Conservation (phyloP, 2,797 vertebrate species). For the Petrocephalus schoutedeni region DNA sequence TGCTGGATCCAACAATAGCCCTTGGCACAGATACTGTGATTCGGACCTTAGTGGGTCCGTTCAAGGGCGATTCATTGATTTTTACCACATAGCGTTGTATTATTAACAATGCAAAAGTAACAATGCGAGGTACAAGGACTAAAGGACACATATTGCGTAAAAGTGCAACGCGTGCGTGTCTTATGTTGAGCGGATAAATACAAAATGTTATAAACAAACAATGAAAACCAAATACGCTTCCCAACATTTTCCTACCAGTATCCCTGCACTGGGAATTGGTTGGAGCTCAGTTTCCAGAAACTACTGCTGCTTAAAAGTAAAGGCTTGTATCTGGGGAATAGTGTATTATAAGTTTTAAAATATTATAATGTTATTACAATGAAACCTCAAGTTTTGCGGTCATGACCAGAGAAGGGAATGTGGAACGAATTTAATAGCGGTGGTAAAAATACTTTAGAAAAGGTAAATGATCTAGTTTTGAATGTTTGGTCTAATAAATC, state of each 20-base stretch:
- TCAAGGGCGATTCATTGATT: not conserved
- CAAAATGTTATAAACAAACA: not conserved
- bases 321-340: constrained; percentile 38
- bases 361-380: constrained; percentile 40
- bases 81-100: not conserved
- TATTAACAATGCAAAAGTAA: not conserved
- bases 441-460: constrained; percentile 53
- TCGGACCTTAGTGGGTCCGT: not conserved
- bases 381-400: constrained; percentile 42
- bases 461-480: constrained; percentile 44
- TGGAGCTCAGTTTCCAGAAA: constrained; percentile 28
- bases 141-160: not conserved
- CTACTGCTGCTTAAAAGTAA: constrained; percentile 34
- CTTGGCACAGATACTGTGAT: not conserved
- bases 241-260: constrained; percentile 23
- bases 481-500: constrained; percentile 61
- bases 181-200: not conserved
- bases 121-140: not conserved
- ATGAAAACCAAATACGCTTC: constrained; percentile 19
- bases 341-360: constrained; percentile 42
- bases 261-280: constrained; percentile 24
- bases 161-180: not conserved
- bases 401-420: constrained; percentile 44
- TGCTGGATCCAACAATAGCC: not conserved
- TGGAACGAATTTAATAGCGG: constrained; percentile 50